Conservation (phyloP, 1,140 invertebrate genomes). For the Ostrea denselamellosa region DNA sequence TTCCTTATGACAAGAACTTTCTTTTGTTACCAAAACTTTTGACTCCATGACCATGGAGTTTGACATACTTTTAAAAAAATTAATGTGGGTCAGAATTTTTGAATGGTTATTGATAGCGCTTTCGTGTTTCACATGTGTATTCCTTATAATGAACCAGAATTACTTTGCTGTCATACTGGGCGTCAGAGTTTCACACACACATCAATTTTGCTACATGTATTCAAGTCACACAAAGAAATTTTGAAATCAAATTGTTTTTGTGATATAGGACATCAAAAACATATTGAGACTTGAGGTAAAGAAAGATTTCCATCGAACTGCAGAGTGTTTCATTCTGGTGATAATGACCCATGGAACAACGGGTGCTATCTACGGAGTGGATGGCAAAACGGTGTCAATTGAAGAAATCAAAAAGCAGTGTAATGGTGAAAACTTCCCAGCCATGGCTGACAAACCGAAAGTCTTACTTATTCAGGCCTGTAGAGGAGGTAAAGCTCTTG, state of each 20-base stretch:
- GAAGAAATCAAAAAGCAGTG: constrained; percentile 48
- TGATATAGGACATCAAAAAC: constrained; percentile 45
- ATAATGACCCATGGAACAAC: constrained; percentile 52
- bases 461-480: constrained; percentile 54
- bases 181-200: too few species aligned
- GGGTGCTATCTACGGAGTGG: constrained; percentile 51
- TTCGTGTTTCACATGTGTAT: too few species aligned
- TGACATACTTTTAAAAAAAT: too few species aligned
- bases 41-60: too few species aligned
- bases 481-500: constrained; percentile 45
- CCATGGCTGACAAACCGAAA: constrained; percentile 54
- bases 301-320: constrained; percentile 40
- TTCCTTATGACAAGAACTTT: too few species aligned
- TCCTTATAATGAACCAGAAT: too few species aligned
- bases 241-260: neutral
- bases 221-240: too few species aligned
- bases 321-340: constrained; percentile 54
- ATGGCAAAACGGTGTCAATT: constrained; percentile 44
- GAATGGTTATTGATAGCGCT: too few species aligned
- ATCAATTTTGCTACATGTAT: too few species aligned
- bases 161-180: too few species aligned
- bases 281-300: constrained; percentile 39
- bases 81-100: too few species aligned
- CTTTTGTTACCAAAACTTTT: too few species aligned
- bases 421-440: constrained; percentile 50